Conservation (phyloP, 1,140 invertebrate species). For the Conus ventricosus region DNA sequence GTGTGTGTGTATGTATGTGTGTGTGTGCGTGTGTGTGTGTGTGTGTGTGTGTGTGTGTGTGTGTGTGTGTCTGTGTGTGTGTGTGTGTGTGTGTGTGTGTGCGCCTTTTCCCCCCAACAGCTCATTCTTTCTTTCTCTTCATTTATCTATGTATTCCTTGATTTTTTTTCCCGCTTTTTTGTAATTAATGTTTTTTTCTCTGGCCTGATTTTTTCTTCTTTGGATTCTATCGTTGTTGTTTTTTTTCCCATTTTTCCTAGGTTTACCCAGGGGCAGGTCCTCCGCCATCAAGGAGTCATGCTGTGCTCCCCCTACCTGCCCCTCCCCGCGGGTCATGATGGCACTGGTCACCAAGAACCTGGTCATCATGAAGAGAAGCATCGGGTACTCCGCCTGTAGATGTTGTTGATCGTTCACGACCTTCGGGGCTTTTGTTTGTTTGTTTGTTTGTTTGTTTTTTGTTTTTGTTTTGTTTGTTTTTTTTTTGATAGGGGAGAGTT, state of each 20-base stretch:
- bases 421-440: no score
- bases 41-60: background rate
- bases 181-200: background rate
- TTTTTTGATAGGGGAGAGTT: no score
- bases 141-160: no score
- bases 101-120: background rate
- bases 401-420: no score
- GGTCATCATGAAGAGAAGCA: slow-evolving; percentile 93
- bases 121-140: slow-evolving; percentile 12
- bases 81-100: background rate
- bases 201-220: background rate
- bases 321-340: slow-evolving; percentile 58
- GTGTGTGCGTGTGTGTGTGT: no score
- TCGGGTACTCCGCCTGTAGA: slow-evolving; percentile 79
- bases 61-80: background rate
- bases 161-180: background rate
- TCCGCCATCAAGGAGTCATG: background rate
- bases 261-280: slow-evolving; percentile 1
- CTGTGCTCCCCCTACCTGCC: slow-evolving; percentile 41
- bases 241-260: background rate
- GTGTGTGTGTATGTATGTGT: no score
- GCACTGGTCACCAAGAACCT: slow-evolving; percentile 95
- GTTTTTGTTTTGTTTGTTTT: no score
- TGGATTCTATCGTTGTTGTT: background rate
- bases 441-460: no score